Evolutionary conservation across 2,888 invertebrate genomes (phyloP), one percentile per base, ranked within the genome.

Genomic region (Notodonta dromedarius): DNA sequence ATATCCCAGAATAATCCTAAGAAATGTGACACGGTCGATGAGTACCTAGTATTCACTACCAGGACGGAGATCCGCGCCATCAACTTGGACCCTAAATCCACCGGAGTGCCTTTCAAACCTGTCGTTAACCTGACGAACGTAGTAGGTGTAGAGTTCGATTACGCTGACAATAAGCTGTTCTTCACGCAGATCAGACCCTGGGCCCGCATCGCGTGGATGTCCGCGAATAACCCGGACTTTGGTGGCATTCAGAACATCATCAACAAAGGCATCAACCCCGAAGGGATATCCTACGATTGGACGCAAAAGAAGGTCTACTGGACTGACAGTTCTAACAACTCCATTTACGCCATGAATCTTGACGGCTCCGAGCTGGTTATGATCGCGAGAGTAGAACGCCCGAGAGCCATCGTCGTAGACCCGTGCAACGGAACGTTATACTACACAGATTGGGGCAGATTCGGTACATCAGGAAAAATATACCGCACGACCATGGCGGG

Each of bases 211-310:
- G 97, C 96, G 0, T 97, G 96, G 94, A 95, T 98, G 85, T 94
- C 96, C 0, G 95, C 97, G 0, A 95, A 95, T 59, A 95, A 94
- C 67, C 97, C 97, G 0, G 94, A 95, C 1, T 86, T 91, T 4
- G 85, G 91, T 5, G 94, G 94, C 57, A 95, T 96, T 6, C 95
- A 95, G 55, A 96, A 95, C 60, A 95, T 98, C 2, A 94, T 97
- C 44, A 96, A 89, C 73, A 96, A 96, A 80, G 97, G 97, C 32
- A 97, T 98, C 60, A 98, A 98, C 87, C 98, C 98, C 0, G 98
- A 98, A 86, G 98, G 98, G 5, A 97, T 98, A 67, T 98, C 98
- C 0, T 98, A 98, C 83, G 99, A 99, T 83, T 99, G 99, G 99
- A 98, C 99, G 0, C 98, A 98, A 74, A 97, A 97, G 84, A 99